phyloP scores from a whole-genome alignment of 2,113 vertebrate species.

The Potamarius usumacintae region DNA sequence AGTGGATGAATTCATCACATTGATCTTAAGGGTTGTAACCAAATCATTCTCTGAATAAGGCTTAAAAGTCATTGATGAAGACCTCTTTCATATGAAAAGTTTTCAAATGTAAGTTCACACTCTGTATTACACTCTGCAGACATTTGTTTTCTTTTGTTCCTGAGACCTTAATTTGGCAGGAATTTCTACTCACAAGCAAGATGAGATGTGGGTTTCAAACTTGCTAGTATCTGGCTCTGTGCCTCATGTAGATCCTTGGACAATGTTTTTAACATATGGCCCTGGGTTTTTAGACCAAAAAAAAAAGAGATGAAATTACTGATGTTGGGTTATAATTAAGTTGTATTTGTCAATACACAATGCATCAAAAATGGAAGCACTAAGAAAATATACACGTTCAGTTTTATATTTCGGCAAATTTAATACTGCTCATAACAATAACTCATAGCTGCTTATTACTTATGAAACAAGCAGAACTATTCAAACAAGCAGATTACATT shows the following conservation, averaged over 20 bases:
- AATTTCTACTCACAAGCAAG: slow-evolving; percentile 24
- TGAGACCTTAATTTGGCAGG: slow-evolving; percentile 42
- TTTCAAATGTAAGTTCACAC: slow-evolving; percentile 19
- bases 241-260: slow-evolving; percentile 12
- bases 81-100: slow-evolving; percentile 1
- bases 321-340: not conserved
- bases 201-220: slow-evolving; percentile 19
- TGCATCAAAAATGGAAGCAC: slow-evolving; percentile 15
- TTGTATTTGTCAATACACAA: slow-evolving; percentile 10
- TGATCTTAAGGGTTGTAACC: not conserved
- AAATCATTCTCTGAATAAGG: not conserved
- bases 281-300: slow-evolving; percentile 11
- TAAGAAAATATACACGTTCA: not conserved
- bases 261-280: slow-evolving; percentile 31
- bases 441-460: not conserved
- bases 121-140: not conserved
- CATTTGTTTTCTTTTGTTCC: slow-evolving; percentile 43
- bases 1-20: not conserved
- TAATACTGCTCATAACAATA: not conserved
- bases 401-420: slow-evolving; percentile 1
- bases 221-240: slow-evolving; percentile 32
- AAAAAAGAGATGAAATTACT: slow-evolving; percentile 7
- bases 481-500: not conserved
- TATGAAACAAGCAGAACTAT: not conserved
- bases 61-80: not conserved